A percentile compares a stretch with the other conserved stretches of the same genome.
Evolutionary conservation across 2,113 vertebrate genomes (phyloP).

Genomic region (Apodemus speciosus): DNA sequence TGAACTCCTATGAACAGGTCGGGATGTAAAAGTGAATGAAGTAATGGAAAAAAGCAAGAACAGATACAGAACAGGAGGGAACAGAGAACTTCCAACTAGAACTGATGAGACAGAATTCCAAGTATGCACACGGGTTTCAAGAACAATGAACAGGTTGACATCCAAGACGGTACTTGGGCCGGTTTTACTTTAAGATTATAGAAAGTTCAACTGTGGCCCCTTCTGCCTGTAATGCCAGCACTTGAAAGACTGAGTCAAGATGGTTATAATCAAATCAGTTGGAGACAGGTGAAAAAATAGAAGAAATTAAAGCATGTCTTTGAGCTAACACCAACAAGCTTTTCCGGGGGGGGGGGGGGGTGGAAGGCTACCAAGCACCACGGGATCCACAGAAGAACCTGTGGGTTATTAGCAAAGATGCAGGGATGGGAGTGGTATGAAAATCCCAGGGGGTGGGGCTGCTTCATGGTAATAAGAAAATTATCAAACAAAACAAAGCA

Average conservation of each 20-base stretch:
- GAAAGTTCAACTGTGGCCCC: not conserved
- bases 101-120: not conserved
- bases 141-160: not conserved
- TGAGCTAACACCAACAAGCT: not conserved
- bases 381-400: not conserved
- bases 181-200: not conserved
- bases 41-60: too few relatives aligned
- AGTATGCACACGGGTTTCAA: not conserved
- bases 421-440: not conserved
- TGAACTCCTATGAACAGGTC: not conserved
- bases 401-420: not conserved
- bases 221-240: not conserved
- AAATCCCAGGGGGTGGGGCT: not conserved
- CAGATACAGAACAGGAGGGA: not conserved
- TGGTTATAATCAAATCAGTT: not conserved
- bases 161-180: not conserved
- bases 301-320: constrained; percentile 8
- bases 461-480: not conserved
- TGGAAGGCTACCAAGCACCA: too few relatives aligned
- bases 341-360: not conserved
- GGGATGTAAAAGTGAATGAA: too few relatives aligned
- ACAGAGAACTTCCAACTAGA: not conserved
- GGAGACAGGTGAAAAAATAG: not conserved
- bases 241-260: not conserved
- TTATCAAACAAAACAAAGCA: not conserved